Evolutionary conservation across 2,797 vertebrate genomes (phyloP).

Genomic region (Xenopus petersii): DNA sequence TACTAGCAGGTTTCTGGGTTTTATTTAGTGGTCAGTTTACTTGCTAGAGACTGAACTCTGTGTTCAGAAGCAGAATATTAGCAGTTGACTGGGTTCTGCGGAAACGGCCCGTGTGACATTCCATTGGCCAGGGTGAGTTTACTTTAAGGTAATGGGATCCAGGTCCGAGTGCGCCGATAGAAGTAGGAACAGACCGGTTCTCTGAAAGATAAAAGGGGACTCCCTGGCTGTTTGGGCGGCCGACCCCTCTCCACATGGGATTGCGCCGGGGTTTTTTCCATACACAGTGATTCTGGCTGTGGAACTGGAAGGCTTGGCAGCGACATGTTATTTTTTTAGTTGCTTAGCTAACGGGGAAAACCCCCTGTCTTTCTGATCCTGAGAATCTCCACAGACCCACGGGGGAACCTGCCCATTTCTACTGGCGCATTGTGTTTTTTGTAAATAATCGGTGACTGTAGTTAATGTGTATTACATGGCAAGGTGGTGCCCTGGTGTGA

Average conservation of each 20-base stretch:
- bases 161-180: neutral
- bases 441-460: no score
- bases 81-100: neutral
- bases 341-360: slow-evolving; percentile 47
- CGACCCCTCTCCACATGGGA: slow-evolving; percentile 34
- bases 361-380: slow-evolving; percentile 18
- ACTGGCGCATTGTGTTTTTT: no score
- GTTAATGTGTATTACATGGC: no score
- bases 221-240: slow-evolving; percentile 18
- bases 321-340: slow-evolving; percentile 10
- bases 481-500: no score
- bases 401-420: no score
- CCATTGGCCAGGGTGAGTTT: slow-evolving; percentile 4
- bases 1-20: no score
- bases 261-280: slow-evolving; percentile 38
- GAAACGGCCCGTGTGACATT: neutral
- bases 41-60: neutral
- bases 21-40: no score
- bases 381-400: slow-evolving; percentile 16
- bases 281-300: slow-evolving; percentile 32
- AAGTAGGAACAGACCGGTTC: slow-evolving; percentile 21
- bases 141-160: slow-evolving; percentile 8
- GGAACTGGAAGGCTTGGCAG: slow-evolving; percentile 37
- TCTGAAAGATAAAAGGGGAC: slow-evolving; percentile 38
- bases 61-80: neutral